Conservation (phyloP, 1,140 invertebrate genomes). For the Ostrea denselamellosa region DNA sequence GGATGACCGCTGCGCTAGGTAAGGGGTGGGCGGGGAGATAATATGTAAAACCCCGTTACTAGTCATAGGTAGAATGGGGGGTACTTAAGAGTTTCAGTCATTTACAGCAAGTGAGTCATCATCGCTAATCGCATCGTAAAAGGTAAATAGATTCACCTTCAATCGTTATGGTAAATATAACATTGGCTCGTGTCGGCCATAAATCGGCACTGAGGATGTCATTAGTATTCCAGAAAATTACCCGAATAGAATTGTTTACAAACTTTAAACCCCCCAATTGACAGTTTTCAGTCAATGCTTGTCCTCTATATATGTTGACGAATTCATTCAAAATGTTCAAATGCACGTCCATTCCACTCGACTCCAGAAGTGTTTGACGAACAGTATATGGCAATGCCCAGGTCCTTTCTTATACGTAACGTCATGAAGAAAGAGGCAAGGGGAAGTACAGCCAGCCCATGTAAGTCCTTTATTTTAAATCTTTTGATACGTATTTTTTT, state of each 20-base stretch:
- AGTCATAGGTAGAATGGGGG: not conserved
- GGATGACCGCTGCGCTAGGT: not conserved
- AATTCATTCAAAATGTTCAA: slow-evolving; percentile 34
- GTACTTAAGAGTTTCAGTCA: slow-evolving; percentile 22
- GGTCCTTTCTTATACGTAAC: slow-evolving; percentile 12
- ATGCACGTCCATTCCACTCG: slow-evolving; percentile 19
- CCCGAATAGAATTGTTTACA: slow-evolving; percentile 39
- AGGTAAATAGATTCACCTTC: slow-evolving; percentile 37
- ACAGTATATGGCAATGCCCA: slow-evolving; percentile 7
- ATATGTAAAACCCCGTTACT: slow-evolving; percentile 15
- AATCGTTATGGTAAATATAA: slow-evolving; percentile 40
- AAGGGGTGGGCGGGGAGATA: slow-evolving; percentile 8
- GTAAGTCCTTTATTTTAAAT: not conserved
- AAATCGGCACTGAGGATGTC: slow-evolving; percentile 33
- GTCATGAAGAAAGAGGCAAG: not conserved
- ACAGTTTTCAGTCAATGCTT: not conserved
- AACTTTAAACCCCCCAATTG: slow-evolving; percentile 37
- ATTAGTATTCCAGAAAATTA: slow-evolving; percentile 36
- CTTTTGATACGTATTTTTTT: not conserved
- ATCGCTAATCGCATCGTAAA: slow-evolving; percentile 30
- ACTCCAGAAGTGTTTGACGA: not conserved
- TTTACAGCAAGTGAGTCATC: slow-evolving; percentile 27
- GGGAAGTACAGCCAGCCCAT: not conserved
- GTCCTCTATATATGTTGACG: slow-evolving; percentile 33
- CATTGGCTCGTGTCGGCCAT: slow-evolving; percentile 25